A percentile compares a stretch with the other conserved stretches of the same genome.
Conservation (phyloP, 2,113 vertebrate species). For the Mola mola region DNA sequence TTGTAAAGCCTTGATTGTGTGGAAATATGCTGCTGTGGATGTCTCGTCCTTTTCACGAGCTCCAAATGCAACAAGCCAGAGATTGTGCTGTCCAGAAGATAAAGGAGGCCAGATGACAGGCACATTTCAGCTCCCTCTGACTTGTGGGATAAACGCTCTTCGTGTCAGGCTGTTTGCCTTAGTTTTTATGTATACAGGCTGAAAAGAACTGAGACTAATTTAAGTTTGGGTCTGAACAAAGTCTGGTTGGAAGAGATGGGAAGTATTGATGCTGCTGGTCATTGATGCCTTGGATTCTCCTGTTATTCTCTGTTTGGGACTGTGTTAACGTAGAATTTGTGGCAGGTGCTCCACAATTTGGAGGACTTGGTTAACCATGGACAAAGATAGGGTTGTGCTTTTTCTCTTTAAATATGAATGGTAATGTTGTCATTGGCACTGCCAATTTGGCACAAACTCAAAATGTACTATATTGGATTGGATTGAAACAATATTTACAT, state of each 20-base stretch:
- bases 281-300: not conserved
- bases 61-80: constrained; percentile 53
- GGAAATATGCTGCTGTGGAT: constrained; percentile 66
- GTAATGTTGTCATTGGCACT: no score
- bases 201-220: constrained; percentile 29
- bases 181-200: constrained; percentile 29
- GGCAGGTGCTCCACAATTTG: no score
- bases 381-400: no score
- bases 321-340: no score
- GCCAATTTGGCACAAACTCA: no score
- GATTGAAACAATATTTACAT: no score
- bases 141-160: constrained; percentile 39
- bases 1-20: constrained; percentile 74
- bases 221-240: no score
- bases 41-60: constrained; percentile 63
- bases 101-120: constrained; percentile 66
- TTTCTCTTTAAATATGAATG: no score
- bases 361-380: no score
- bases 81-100: constrained; percentile 61
- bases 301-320: no score
- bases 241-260: no score
- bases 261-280: not conserved
- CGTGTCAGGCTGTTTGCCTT: constrained; percentile 25
- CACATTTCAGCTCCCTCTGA: constrained; percentile 49
- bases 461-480: no score